Base-by-base conservation (phyloP, 2,113 vertebrate species). In the Odocoileus hemionus region DNA sequence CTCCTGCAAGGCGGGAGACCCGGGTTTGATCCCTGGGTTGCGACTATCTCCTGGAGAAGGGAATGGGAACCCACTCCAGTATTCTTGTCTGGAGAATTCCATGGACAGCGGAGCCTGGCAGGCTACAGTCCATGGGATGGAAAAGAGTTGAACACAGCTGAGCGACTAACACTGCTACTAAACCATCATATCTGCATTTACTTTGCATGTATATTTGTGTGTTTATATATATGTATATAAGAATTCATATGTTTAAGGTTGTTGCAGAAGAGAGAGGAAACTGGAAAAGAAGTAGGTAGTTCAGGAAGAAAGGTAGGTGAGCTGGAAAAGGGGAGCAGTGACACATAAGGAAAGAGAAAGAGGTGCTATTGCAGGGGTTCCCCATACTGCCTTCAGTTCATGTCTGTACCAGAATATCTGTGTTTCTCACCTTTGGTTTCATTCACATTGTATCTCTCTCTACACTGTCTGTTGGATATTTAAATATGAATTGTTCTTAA, bases 181-280 rank as follows among this genome's bases (percentile, higher is more conserved):
- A 14, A 43, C 33, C 33, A n/a, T 89, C 52, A 60, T 64, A 82
- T 15, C 52, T 97, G 54, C 26, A 55, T 79, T 97, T 94, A 82
- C 89, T 83, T 82, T 89, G 58, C 30, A 25, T 94, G 23, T 6
- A 5, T 39, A 70, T 70, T 13, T 70, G 67, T 39, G 19, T 70
- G n/a, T 70, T 50, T 61, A 8, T n/a, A n/a, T 36, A 1, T 70
- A 36, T 67, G 17, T 36, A 21, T 70, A 36, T 21, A 70, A 39
- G 23, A 89, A 50, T 83, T 91, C 14, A 93, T 86, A 47, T 96
- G 47, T 50, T 54, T 70, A 47, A 14, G 54, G 30, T 39, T 16
- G 50, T 52, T 80, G 50, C 17, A 80, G 54, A 60, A 89, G 64
- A 28, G 39, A 55, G n/a, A 50, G 23, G 54, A 55, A 13, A 15